These are phyloP conservation scores for Hemibagrus guttatus DNA, from an alignment of 2,797 vertebrate genomes.

Conservation along the genomic window DNA sequence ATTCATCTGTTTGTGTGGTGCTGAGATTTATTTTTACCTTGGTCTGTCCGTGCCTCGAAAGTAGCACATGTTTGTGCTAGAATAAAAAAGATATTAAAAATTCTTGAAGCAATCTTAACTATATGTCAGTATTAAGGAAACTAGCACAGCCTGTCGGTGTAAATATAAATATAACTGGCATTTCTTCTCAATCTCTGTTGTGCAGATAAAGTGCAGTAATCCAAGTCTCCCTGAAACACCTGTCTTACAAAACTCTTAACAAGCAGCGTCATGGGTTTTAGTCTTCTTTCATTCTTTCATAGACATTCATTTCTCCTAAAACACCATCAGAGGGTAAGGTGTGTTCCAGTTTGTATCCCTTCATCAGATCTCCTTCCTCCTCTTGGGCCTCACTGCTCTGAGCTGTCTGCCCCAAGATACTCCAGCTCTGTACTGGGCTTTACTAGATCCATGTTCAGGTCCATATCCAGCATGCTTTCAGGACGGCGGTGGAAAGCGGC, in stretches of 20 bases:
- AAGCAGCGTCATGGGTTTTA: constrained; percentile 12
- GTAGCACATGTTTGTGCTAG: not conserved
- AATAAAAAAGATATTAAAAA: not conserved
- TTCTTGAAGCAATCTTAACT: not conserved
- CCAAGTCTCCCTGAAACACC: constrained; percentile 61
- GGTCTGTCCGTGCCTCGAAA: not conserved
- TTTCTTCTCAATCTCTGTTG: constrained; percentile 36
- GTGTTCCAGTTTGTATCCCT: constrained; percentile 13
- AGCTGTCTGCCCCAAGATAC: constrained; percentile 79
- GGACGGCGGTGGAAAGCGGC: constrained; percentile 74
- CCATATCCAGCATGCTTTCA: constrained; percentile 77
- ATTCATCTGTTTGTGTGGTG: not conserved
- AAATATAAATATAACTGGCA: constrained; percentile 38
- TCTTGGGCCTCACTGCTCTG: constrained; percentile 64
- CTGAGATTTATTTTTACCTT: not conserved
- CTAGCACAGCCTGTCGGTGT: not conserved
- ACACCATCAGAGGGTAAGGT: constrained; percentile 5
- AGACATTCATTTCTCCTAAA: constrained; percentile 35
- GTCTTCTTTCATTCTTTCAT: constrained; percentile 21
- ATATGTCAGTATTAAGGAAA: not conserved
- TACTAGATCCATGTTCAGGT: constrained; percentile 66
- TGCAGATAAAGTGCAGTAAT: constrained; percentile 77
- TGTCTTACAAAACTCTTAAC: constrained; percentile 32
- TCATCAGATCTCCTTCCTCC: not conserved
- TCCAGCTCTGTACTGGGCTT: constrained; percentile 87